A percentile compares a stretch with the other conserved stretches of the same genome.
phyloP scores from a whole-genome alignment of 2,797 vertebrate species.

The Anomalospiza imberbis region DNA sequence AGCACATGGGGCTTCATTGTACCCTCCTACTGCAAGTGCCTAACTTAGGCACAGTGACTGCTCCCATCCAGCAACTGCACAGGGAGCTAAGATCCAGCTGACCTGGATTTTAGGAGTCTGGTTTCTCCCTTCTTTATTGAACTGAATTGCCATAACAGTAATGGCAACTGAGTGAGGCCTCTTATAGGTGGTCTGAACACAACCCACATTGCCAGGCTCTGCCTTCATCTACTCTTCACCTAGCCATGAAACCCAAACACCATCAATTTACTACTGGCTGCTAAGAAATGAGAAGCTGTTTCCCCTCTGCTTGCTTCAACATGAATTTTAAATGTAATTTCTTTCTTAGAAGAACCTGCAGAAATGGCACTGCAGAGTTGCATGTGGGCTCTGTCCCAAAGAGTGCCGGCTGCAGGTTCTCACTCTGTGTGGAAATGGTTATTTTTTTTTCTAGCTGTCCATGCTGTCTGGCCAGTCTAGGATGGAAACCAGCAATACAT shows the following conservation, averaged over 20 bases:
- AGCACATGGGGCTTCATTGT: not conserved
- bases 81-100: not conserved
- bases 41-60: not conserved
- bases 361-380: not conserved
- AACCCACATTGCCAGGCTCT: not conserved
- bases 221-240: slow-evolving; percentile 15
- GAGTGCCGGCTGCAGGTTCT: not conserved
- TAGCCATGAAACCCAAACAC: slow-evolving; percentile 32
- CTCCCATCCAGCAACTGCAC: not conserved
- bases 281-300: not conserved
- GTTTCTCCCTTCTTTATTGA: not conserved
- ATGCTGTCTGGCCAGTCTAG: not conserved
- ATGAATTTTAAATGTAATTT: not conserved
- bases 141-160: not conserved
- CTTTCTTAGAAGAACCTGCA: not conserved
- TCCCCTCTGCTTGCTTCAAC: not conserved
- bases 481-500: not conserved
- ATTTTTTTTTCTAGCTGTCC: not conserved
- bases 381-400: fast-evolving
- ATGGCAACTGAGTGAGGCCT: not conserved
- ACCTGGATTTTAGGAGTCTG: not conserved
- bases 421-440: not conserved
- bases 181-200: slow-evolving; percentile 29
- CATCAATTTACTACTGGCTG: slow-evolving; percentile 6
- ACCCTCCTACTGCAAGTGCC: not conserved